Evolutionary conservation across 2,888 invertebrate genomes (phyloP).

Genomic region (Ctena decussata): DNA sequence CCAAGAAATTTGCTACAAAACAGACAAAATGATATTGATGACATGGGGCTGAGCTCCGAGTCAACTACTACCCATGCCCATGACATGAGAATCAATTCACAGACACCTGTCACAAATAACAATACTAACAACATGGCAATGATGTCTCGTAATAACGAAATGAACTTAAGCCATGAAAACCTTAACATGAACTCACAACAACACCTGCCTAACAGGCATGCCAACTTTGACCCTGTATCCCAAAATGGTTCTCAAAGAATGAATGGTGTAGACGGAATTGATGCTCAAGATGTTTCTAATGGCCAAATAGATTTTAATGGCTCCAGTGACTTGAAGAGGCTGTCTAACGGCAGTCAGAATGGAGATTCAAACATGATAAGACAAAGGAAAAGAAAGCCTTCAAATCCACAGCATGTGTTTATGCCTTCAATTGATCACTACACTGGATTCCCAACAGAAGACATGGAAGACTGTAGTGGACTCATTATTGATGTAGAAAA

Average conservation of each 20-base stretch:
- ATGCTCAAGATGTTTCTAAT: constrained; percentile 4
- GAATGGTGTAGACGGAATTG: not conserved
- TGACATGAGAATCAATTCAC: not conserved
- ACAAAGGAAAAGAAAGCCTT: constrained; percentile 64
- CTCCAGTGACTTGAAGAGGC: constrained; percentile 38
- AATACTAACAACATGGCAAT: not conserved
- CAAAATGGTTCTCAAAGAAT: not conserved
- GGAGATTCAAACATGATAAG: constrained; percentile 57
- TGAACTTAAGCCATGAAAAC: not conserved
- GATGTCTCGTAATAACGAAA: not conserved
- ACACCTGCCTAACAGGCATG: not conserved
- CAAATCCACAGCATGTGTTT: constrained; percentile 67
- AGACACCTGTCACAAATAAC: not conserved
- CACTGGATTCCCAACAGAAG: constrained; percentile 62
- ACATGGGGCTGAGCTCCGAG: not conserved
- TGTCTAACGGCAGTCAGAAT: constrained; percentile 36
- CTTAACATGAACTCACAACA: not conserved
- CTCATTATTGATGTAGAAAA: constrained; percentile 42
- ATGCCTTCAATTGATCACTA: constrained; percentile 66
- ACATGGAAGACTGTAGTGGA: constrained; percentile 55
- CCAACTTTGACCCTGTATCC: not conserved
- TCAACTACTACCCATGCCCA: not conserved
- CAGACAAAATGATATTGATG: not conserved
- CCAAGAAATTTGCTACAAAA: not conserved
- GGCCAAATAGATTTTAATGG: constrained; percentile 50